phyloP scores from a whole-genome alignment of 1,140 invertebrate genomes.

The Coenobita brevimanus region DNA sequence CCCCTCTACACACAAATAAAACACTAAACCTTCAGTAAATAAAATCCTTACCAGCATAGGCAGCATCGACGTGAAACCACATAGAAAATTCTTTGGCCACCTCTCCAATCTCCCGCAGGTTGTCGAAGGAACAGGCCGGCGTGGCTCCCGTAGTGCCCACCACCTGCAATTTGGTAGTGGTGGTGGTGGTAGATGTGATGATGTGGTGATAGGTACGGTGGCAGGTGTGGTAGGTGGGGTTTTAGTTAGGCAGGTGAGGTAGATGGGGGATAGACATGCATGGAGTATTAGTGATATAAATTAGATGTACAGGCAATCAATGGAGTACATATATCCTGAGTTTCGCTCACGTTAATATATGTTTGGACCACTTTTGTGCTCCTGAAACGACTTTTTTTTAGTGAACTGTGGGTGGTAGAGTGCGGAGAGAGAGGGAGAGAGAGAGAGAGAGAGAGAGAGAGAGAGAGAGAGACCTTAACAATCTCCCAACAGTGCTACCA shows the following conservation, averaged over 20 bases:
- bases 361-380: not conserved
- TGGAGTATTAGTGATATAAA: too few relatives aligned
- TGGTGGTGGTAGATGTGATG: not conserved
- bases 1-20: not conserved
- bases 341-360: not conserved
- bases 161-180: conserved; percentile 71
- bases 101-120: conserved; percentile 88
- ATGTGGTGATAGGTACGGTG: not conserved
- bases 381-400: too few relatives aligned
- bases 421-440: conserved; percentile 16
- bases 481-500: not conserved
- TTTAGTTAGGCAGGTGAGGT: too few relatives aligned
- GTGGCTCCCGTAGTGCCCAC: conserved; percentile 94
- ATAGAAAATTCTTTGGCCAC: conserved; percentile 84
- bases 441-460: conserved; percentile 22
- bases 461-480: not conserved
- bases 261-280: too few relatives aligned
- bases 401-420: not conserved
- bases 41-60: conserved; percentile 85
- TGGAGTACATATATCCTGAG: not conserved
- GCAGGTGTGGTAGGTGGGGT: too few relatives aligned
- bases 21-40: not conserved
- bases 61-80: conserved; percentile 96
- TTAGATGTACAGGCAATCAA: not conserved
- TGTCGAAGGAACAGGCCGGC: conserved; percentile 91